Percentiles rank a stretch among this genome's conserved stretches.
phyloP scores from a whole-genome alignment of 1,140 invertebrate genomes.

The Teleogryllus occipitalis region DNA sequence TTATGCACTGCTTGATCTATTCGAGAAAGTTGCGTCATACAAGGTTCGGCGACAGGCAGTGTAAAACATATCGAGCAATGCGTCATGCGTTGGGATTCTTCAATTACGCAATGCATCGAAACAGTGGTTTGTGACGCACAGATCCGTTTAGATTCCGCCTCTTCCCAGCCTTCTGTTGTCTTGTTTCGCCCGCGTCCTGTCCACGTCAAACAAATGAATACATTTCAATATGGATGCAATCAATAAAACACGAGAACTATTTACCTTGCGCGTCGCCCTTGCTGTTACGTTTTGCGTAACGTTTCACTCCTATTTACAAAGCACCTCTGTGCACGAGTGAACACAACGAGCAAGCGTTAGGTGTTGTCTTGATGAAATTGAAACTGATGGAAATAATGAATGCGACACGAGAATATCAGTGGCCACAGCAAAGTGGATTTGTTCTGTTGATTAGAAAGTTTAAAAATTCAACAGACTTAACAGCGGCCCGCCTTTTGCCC shows the following conservation, averaged over 20 bases:
- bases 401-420: not conserved
- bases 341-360: not conserved
- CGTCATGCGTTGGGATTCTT: not conserved
- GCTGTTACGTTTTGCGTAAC: not conserved
- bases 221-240: not conserved
- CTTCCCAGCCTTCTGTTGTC: not conserved
- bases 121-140: not conserved
- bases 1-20: no score
- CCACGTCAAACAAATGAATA: not conserved
- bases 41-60: no score
- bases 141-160: not conserved
- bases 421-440: not conserved
- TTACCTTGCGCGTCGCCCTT: not conserved
- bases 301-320: not conserved
- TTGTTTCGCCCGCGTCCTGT: not conserved
- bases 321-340: not conserved
- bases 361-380: not conserved
- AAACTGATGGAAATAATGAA: conserved; percentile 5
- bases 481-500: no score
- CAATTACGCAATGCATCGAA: not conserved
- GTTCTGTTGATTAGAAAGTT: conserved; percentile 1
- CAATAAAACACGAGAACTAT: not conserved
- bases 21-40: no score
- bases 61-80: no score
- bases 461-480: not conserved